Percentiles rank a stretch among this genome's conserved stretches.
Conservation (phyloP, 2,888 invertebrate genomes). For the Kuschelorhynchus macadamiae region DNA sequence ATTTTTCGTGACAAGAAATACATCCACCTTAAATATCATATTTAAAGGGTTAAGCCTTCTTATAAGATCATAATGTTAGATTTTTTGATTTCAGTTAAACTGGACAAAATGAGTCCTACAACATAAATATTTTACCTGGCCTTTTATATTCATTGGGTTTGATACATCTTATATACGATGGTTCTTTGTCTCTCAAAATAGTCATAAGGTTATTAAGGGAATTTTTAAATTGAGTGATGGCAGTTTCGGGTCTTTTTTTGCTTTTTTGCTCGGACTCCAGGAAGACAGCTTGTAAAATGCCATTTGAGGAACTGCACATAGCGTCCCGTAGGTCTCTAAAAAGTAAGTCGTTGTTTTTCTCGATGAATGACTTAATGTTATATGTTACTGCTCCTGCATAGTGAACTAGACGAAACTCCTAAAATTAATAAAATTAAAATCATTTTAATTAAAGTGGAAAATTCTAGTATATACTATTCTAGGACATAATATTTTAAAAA, state of each 20-base stretch:
- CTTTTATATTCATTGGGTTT: constrained; percentile 91
- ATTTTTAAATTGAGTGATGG: constrained; percentile 90
- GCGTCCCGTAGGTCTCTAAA: constrained; percentile 90
- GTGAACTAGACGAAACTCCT: constrained; percentile 92
- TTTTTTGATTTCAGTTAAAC: too few species aligned
- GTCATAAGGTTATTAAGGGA: constrained; percentile 90
- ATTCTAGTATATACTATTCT: too few species aligned
- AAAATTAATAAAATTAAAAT: too few species aligned
- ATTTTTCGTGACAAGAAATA: too few species aligned
- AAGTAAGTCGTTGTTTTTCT: constrained; percentile 94
- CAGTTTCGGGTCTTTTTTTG: constrained; percentile 91
- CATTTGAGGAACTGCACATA: constrained; percentile 81
- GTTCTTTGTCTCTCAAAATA: constrained; percentile 93
- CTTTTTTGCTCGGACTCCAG: constrained; percentile 77
- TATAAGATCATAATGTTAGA: too few species aligned
- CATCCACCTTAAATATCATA: too few species aligned
- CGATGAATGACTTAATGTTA: constrained; percentile 87
- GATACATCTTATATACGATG: constrained; percentile 94
- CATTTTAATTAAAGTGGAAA: too few species aligned
- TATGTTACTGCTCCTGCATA: constrained; percentile 96
- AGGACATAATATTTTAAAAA: too few species aligned
- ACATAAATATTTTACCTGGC: constrained; percentile 71
- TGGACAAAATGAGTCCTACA: too few species aligned
- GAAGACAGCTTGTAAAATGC: constrained; percentile 76
- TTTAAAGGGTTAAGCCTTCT: too few species aligned